These are phyloP conservation scores for Anhinga rufa DNA, from an alignment of 2,113 vertebrate genomes.

Conservation along the genomic window DNA sequence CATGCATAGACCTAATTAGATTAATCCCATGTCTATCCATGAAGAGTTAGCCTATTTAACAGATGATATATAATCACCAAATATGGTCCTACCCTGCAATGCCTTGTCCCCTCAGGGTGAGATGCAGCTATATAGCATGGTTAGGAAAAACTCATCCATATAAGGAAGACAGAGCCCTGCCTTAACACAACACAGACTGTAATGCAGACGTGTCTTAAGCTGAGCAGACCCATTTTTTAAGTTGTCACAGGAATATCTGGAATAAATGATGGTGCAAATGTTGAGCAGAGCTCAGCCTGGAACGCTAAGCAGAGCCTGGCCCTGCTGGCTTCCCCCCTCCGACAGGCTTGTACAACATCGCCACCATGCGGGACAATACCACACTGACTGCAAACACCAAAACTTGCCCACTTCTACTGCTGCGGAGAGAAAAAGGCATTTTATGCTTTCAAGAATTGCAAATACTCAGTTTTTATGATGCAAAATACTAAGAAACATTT, in stretches of 20 bases:
- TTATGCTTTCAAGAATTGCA: neutral
- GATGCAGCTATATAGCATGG: neutral
- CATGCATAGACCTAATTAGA: neutral
- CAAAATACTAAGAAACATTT: neutral
- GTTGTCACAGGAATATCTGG: neutral
- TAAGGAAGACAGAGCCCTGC: neutral
- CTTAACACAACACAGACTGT: neutral
- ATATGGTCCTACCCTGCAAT: neutral
- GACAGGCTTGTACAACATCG: neutral
- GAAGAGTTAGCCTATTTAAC: neutral
- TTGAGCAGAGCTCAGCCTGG: neutral
- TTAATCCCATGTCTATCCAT: neutral
- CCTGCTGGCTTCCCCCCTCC: too few relatives aligned
- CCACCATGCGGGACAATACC: neutral
- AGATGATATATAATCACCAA: neutral
- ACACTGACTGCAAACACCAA: neutral
- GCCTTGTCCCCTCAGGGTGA: neutral
- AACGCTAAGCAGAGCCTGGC: neutral
- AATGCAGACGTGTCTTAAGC: neutral
- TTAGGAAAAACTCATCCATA: neutral
- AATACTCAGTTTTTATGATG: neutral
- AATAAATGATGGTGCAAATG: neutral
- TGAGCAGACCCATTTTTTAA: neutral
- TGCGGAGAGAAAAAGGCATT: neutral
- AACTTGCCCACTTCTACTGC: neutral